Evolutionary conservation across 2,797 vertebrate genomes (phyloP).

Genomic region (Eleutherodactylus coqui): DNA sequence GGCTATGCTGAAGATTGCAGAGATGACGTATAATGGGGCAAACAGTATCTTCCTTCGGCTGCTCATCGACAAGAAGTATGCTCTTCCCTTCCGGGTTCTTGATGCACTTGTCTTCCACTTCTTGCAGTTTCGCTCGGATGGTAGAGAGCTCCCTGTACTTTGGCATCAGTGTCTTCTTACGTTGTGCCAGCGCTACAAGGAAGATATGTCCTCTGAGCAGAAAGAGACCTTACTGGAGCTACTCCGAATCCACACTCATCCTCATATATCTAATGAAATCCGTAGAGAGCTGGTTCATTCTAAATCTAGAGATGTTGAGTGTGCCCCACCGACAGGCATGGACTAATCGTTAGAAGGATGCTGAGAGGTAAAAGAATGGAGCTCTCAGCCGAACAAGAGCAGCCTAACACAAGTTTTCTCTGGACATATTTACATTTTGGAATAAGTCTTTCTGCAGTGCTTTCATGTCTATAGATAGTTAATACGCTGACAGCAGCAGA

Average conservation of each 20-base stretch:
- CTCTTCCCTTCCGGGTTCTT: constrained; percentile 95
- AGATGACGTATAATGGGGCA: constrained; percentile 96
- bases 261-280: constrained; percentile 84
- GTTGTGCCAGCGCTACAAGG: constrained; percentile 93
- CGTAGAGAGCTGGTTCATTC: constrained; percentile 90
- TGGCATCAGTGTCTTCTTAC: constrained; percentile 97
- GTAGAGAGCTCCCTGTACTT: constrained; percentile 88
- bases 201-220: constrained; percentile 92
- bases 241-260: constrained; percentile 88
- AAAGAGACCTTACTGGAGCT: constrained; percentile 90
- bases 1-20: constrained; percentile 94
- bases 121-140: constrained; percentile 88
- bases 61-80: constrained; percentile 96
- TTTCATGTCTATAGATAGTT: too few species aligned
- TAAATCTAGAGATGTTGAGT: constrained; percentile 83
- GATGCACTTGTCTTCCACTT: constrained; percentile 96
- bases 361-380: too few species aligned
- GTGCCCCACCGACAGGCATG: constrained; percentile 74
- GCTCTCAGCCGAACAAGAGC: too few species aligned
- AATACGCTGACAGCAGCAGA: too few species aligned
- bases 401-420: too few species aligned
- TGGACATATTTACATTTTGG: too few species aligned
- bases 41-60: constrained; percentile 97
- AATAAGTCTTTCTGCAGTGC: too few species aligned
- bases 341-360: constrained; percentile 72